Percentiles rank a stretch among this genome's conserved stretches.
Conservation (phyloP, 2,888 invertebrate species). For the Macrosiphum euphorbiae region DNA sequence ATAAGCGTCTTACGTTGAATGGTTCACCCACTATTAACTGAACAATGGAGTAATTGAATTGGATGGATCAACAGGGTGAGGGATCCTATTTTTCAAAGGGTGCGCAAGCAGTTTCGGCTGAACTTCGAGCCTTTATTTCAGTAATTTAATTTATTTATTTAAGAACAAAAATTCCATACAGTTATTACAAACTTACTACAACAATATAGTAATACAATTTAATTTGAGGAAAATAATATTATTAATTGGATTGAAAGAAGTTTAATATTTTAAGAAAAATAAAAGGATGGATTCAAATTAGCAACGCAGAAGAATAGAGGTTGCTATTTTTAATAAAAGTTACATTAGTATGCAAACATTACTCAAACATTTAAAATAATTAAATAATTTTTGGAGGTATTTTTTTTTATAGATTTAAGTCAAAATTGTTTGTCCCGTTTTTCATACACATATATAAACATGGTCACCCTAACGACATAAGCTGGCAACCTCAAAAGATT, state of each 20-base stretch:
- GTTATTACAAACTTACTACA: not conserved
- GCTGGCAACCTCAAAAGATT: not conserved
- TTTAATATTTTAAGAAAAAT: not conserved
- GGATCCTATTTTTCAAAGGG: not conserved
- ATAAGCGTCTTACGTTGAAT: too few species aligned
- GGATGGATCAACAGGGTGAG: too few species aligned
- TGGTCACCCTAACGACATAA: too few species aligned
- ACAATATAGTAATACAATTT: not conserved
- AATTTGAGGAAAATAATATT: not conserved
- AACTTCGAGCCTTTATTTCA: not conserved
- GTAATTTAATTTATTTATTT: too few species aligned
- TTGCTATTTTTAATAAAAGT: not conserved
- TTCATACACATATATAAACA: too few species aligned
- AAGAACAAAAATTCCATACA: too few species aligned
- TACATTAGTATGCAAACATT: not conserved
- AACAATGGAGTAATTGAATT: too few species aligned
- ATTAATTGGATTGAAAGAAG: not conserved
- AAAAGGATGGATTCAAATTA: not conserved
- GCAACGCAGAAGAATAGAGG: not conserved
- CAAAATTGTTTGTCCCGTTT: too few species aligned
- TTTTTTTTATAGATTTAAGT: too few species aligned
- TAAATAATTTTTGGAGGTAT: too few species aligned
- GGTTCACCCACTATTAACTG: too few species aligned
- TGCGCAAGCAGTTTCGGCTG: not conserved
- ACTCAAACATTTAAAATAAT: too few species aligned